Conservation (phyloP, 1,140 invertebrate species). For the Grapholita molesta region DNA sequence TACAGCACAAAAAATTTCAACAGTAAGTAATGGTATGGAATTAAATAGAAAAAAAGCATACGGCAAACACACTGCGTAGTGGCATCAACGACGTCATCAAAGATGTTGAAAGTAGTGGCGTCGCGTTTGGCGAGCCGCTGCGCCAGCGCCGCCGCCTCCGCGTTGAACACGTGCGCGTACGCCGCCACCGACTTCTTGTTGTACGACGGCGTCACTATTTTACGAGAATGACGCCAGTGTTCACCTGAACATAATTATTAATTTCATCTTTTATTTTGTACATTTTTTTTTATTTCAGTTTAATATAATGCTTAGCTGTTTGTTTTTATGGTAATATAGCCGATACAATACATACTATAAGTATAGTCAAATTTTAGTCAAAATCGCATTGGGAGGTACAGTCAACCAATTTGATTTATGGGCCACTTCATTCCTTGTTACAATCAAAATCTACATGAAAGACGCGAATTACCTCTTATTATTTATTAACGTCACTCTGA, state of each 20-base stretch:
- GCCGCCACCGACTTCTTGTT: constrained; percentile 22
- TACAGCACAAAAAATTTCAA: too few species aligned
- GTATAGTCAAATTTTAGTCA: too few species aligned
- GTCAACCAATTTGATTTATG: too few species aligned
- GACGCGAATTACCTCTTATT: too few species aligned
- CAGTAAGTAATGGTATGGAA: neutral
- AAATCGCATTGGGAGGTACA: too few species aligned
- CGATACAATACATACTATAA: too few species aligned
- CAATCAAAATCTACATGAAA: too few species aligned
- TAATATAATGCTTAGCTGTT: too few species aligned
- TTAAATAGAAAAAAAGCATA: constrained; percentile 19
- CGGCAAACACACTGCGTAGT: constrained; percentile 32
- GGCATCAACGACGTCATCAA: constrained; percentile 16
- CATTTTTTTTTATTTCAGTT: neutral
- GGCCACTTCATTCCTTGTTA: too few species aligned
- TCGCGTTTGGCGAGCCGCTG: neutral
- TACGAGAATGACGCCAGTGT: constrained; percentile 26
- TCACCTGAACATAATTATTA: constrained; percentile 16
- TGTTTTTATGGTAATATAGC: too few species aligned
- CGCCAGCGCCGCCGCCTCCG: constrained; percentile 12
- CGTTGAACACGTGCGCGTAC: constrained; percentile 24
- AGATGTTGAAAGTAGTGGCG: constrained; percentile 19
- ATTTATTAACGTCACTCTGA: too few species aligned
- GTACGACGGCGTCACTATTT: constrained; percentile 26
- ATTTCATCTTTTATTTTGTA: neutral